phyloP scores from a whole-genome alignment of 2,888 invertebrate species.

The Theretra japonica region DNA sequence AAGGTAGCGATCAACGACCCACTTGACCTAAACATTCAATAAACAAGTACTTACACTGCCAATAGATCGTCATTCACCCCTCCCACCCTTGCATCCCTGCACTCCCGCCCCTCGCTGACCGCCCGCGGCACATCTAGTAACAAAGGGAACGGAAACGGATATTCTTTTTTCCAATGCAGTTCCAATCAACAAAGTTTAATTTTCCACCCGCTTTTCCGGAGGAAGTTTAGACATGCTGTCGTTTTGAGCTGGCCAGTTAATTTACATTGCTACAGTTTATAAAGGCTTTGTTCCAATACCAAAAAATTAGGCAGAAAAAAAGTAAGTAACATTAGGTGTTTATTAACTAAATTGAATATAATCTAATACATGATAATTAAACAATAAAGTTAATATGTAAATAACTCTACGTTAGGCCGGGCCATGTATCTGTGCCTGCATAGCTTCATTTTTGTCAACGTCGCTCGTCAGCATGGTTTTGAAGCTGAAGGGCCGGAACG shows the following conservation, averaged over 20 bases:
- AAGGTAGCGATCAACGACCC: too few species aligned
- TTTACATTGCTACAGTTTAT: background rate
- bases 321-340: background rate
- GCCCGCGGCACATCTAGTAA: conserved; percentile 13
- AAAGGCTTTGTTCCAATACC: background rate
- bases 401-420: background rate
- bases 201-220: conserved; percentile 14
- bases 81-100: too few species aligned
- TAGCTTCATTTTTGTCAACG: background rate
- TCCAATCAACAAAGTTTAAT: conserved; percentile 18
- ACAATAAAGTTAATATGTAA: conserved; percentile 1
- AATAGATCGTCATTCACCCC: background rate
- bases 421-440: background rate
- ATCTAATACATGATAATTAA: background rate
- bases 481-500: conserved; percentile 89
- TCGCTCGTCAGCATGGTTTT: conserved; percentile 58
- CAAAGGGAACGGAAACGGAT: background rate
- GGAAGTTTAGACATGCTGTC: conserved; percentile 14
- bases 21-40: background rate
- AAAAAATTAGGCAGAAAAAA: background rate
- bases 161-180: conserved; percentile 10
- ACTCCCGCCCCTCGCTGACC: background rate
- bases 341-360: background rate
- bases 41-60: conserved; percentile 6
- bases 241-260: background rate